Base-by-base conservation (phyloP, 2,113 vertebrate genomes). In the Lepus americanus region DNA sequence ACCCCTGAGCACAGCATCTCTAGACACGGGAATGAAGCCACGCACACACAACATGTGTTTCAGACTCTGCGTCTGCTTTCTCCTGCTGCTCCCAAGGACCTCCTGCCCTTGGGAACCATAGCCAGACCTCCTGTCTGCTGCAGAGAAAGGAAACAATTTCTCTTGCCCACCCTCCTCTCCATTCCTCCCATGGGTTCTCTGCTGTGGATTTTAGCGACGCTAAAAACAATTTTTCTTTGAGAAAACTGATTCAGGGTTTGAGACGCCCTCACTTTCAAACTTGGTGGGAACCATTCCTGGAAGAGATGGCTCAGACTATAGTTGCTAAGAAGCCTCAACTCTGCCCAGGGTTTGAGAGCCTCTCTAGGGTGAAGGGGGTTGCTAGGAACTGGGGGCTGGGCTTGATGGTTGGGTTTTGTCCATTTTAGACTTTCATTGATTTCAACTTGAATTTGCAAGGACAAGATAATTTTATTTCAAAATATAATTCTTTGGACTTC, bases 391-490 rank as follows among this genome's bases (percentile, higher is more conserved):
- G 2, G 16, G n/a, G 6, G 17, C 66, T 19, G 3, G 17, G 6
- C 16, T 17, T 9, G 19, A 9, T 8, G 82, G 70, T 51, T 72
- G 72, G 55, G 44, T 78, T 90, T 59, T 51, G 61, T 61, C 88
- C 39, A 27, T 69, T 85, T 89, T 82, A 87, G 63, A 77, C 59
- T 61, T 92, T 72, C 53, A 36, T 49, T 76, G 90, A 78, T 95
- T 78, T 67, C 70, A 87, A 78, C 63, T 82, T 83, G 25, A 70
- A 70, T 29, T 77, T 76, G 82, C 9, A 51, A 86, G 25, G 55
- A 25, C 25, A 93, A 90, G 55, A 64, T 83, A 22, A 87, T 83
- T 77, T 83, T 25, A 90, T 90, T 78, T 93, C 22, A 17, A 87
- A 61, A 87, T 61, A 70, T 72, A 87, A 66, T 78, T 86, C 69